Conservation (phyloP, 2,888 invertebrate species). For the Cataglyphis albicans region DNA sequence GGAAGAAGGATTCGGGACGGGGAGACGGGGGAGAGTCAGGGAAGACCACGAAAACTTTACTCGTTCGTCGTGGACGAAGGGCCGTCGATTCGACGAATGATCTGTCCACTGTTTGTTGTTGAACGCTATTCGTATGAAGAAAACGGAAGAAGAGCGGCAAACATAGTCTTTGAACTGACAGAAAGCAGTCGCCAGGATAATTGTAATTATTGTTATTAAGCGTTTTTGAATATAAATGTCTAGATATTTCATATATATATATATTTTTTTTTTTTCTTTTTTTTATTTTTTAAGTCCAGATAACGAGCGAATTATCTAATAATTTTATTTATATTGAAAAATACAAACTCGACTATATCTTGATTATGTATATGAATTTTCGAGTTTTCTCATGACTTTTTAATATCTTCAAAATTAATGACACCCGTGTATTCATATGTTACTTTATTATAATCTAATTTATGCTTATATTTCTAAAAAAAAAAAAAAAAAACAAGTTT, state of each 20-base stretch:
- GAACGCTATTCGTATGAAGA: constrained; percentile 78
- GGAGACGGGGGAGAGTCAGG: constrained; percentile 52
- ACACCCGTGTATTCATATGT: not conserved
- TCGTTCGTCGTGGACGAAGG: constrained; percentile 71
- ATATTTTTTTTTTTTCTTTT: not conserved
- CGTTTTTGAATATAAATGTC: not conserved
- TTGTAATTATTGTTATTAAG: constrained; percentile 6
- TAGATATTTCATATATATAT: not conserved
- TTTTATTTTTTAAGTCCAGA: not conserved
- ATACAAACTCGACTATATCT: not conserved
- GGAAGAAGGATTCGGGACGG: constrained; percentile 63
- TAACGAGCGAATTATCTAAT: not conserved
- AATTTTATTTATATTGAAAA: constrained; percentile 1
- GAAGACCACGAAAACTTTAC: constrained; percentile 72
- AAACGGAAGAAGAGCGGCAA: constrained; percentile 66
- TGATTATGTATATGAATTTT: not conserved
- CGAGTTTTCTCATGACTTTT: not conserved
- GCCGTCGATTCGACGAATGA: constrained; percentile 74
- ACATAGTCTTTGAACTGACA: constrained; percentile 79
- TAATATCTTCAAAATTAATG: not conserved
- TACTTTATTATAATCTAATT: not conserved
- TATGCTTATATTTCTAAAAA: not conserved
- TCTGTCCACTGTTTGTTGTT: constrained; percentile 82
- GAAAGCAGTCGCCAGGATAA: constrained; percentile 66
- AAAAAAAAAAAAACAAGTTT: not conserved